Conservation (phyloP, 2,888 invertebrate species). For the Mongoloraphidia duomilia region DNA sequence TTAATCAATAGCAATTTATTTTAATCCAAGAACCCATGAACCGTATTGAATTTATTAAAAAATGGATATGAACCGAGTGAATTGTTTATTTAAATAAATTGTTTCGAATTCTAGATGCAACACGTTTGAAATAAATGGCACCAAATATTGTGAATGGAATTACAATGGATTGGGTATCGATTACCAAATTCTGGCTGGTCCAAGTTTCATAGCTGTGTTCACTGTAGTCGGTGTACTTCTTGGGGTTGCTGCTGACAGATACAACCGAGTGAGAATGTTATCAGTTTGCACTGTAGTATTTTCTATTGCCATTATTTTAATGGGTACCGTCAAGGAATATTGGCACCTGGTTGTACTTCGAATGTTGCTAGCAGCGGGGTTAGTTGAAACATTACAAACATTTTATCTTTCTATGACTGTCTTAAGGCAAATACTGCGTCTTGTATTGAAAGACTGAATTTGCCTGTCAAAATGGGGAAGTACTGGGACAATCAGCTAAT, state of each 20-base stretch:
- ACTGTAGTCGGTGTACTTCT: conserved; percentile 76
- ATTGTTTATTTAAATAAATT: conserved; percentile 9
- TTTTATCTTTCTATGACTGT: too few species aligned
- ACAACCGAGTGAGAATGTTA: conserved; percentile 59
- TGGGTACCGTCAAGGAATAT: conserved; percentile 70
- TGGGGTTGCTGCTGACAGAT: conserved; percentile 69
- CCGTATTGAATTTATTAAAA: too few species aligned
- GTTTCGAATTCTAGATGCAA: conserved; percentile 38
- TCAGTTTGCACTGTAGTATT: conserved; percentile 66
- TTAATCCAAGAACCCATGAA: too few species aligned
- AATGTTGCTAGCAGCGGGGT: conserved; percentile 78
- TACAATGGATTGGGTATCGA: conserved; percentile 85
- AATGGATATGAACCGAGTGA: too few species aligned
- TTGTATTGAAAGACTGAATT: too few species aligned
- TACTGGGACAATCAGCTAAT: too few species aligned
- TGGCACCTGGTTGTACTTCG: conserved; percentile 81
- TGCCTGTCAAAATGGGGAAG: too few species aligned
- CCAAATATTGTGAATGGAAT: conserved; percentile 76
- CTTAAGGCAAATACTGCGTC: too few species aligned
- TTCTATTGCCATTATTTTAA: conserved; percentile 69
- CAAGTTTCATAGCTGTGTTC: conserved; percentile 83
- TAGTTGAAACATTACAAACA: conserved; percentile 18
- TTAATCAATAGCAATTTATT: too few species aligned
- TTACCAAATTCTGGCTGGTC: conserved; percentile 85
- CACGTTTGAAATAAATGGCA: conserved; percentile 51